These are phyloP conservation scores for Cheirogaleus medius DNA, from an alignment of 2,113 vertebrate species.

Conservation along the genomic window DNA sequence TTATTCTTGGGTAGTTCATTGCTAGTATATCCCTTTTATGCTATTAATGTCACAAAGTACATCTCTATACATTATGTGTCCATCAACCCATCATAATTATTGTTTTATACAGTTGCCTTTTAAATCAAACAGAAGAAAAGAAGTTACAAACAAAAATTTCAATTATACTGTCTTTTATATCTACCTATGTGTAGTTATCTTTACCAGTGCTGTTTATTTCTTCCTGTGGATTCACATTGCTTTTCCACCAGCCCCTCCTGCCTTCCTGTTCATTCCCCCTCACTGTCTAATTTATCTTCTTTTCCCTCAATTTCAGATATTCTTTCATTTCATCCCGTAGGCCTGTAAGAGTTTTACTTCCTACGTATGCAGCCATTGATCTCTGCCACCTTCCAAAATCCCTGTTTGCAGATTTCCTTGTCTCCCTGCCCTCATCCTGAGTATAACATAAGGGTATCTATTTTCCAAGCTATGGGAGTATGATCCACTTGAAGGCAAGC, in stretches of 20 bases:
- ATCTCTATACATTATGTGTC: background rate
- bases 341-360: background rate
- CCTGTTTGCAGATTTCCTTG: background rate
- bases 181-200: fast-evolving
- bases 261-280: background rate
- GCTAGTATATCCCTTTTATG: background rate
- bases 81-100: background rate
- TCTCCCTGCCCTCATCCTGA: background rate
- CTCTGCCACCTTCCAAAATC: background rate
- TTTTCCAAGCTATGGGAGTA: background rate
- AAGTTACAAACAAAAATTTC: background rate
- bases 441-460: background rate
- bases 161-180: background rate
- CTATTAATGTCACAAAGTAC: background rate
- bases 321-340: background rate
- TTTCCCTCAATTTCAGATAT: background rate
- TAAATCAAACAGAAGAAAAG: background rate
- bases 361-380: background rate
- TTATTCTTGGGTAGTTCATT: background rate
- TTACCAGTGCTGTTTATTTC: background rate
- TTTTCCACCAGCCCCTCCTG: background rate
- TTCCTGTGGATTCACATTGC: background rate
- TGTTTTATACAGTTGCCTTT: background rate
- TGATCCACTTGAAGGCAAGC: background rate
- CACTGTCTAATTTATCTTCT: background rate